Evolutionary conservation across 2,888 invertebrate genomes (phyloP).

Genomic region (Dastarcus helophoroides): DNA sequence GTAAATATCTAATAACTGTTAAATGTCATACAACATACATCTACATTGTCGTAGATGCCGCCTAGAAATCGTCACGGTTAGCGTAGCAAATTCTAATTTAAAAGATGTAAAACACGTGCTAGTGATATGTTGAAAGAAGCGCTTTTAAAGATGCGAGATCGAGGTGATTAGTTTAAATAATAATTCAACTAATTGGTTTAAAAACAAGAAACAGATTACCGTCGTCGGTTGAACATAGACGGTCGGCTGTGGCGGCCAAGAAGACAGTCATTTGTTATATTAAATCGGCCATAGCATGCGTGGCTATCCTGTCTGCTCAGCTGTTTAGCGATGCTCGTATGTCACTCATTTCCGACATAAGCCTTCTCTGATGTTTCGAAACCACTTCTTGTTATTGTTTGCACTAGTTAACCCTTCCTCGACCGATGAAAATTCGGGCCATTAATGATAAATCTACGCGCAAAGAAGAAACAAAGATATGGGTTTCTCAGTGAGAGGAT

Average conservation of each 20-base stretch:
- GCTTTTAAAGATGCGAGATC: constrained; percentile 12
- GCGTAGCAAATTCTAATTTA: constrained; percentile 10
- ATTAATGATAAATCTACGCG: too few relatives aligned
- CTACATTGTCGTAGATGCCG: constrained; percentile 7
- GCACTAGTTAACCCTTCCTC: too few relatives aligned
- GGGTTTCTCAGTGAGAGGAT: too few relatives aligned
- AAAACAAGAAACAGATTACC: constrained; percentile 31
- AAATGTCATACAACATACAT: constrained; percentile 10
- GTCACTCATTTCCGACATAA: constrained; percentile 39
- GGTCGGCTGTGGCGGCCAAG: constrained; percentile 32
- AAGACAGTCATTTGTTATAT: constrained; percentile 38
- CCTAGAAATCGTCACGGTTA: too few relatives aligned
- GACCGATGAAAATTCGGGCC: too few relatives aligned
- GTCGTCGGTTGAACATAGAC: constrained; percentile 30
- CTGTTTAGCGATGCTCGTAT: constrained; percentile 40
- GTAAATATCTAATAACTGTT: too few relatives aligned
- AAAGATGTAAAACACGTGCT: constrained; percentile 13
- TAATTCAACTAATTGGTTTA: constrained; percentile 39
- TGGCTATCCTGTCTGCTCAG: constrained; percentile 37
- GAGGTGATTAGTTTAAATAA: constrained; percentile 32
- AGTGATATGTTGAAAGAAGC: constrained; percentile 4
- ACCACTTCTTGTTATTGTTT: constrained; percentile 8
- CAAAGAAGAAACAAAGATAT: too few relatives aligned
- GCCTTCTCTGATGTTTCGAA: constrained; percentile 23
- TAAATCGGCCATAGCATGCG: constrained; percentile 39